phyloP scores from a whole-genome alignment of 2,888 invertebrate species.

The Drosophila multiciliata region DNA sequence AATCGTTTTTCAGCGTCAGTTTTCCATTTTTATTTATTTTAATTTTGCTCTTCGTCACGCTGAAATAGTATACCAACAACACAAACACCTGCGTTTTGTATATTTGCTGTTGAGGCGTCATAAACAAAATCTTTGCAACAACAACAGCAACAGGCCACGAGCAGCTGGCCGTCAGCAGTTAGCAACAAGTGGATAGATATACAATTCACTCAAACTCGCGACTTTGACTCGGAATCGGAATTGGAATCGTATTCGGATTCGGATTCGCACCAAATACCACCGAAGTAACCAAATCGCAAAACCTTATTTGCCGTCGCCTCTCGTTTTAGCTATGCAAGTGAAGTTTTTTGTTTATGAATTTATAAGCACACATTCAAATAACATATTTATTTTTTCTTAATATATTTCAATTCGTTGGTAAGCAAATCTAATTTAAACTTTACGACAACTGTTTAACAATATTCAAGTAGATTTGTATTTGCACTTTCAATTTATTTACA shows the following conservation, averaged over 20 bases:
- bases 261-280: constrained; percentile 5
- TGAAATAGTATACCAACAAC: constrained; percentile 23
- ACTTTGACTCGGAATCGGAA: not conserved
- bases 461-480: not conserved
- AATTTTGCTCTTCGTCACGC: constrained; percentile 36
- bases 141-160: constrained; percentile 50
- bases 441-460: not conserved
- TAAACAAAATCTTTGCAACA: constrained; percentile 47
- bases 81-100: constrained; percentile 68
- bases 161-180: constrained; percentile 66
- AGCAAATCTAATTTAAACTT: not conserved
- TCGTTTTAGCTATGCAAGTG: constrained; percentile 25
- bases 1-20: not conserved
- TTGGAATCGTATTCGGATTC: not conserved
- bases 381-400: not conserved
- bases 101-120: constrained; percentile 67
- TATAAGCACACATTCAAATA: not conserved
- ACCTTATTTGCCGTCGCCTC: constrained; percentile 13
- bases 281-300: constrained; percentile 24
- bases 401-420: not conserved
- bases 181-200: constrained; percentile 69
- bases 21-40: not conserved
- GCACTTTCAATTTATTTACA: not conserved
- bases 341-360: constrained; percentile 9
- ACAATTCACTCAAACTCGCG: constrained; percentile 5